Base-by-base conservation (phyloP, 2,888 invertebrate species). In the Tethea ocularis region DNA sequence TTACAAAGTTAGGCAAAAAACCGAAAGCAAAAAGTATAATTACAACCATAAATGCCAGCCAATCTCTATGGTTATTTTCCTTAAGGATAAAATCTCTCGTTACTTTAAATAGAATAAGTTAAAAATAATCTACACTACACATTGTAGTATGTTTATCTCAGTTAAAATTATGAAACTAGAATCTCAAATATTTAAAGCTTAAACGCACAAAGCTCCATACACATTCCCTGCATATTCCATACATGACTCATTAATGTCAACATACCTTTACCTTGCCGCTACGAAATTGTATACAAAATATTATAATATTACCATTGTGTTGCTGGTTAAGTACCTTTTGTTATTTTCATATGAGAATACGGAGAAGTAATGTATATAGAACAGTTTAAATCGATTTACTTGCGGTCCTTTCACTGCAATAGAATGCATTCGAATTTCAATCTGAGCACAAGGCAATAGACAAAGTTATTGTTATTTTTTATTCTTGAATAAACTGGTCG, bases 231-330 rank as follows among this genome's bases (percentile, higher is more conserved):
- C 67, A 74, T 74, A 65, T 62, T 64, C 67, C 61, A 53, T 22
- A 7, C 23, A 56, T 72, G 67, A 71, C 60, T 71, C 72, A 74
- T 57, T 53, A 62, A 52, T 63, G 63, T 64, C 65, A 71, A 73
- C 62, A 73, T 61, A 63, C 63, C 63, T 65, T 59, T 46, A 46
- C 46, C 46, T 46, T 46, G 46, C 46, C 46, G 15, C 46, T 46
- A 46, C 46, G 10, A 20, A 46, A 46, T 6, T 20, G 17, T 46
- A 20, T 46, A 20, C 17, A 46, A 17, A 46, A 46, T 17, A 46
- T 46, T 10, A 38, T 20, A 46, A 46, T 46, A 20, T 46, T 46
- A 20, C 46, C 46, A 46, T 46, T 46, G 46, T 46, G 46, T 46
- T 46, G 46, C 46, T 46, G 46, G 46, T 8, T 20, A 46, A 20